These are phyloP conservation scores for Tragopan temminckii DNA, from an alignment of 2,797 vertebrate genomes.

Conservation along the genomic window DNA sequence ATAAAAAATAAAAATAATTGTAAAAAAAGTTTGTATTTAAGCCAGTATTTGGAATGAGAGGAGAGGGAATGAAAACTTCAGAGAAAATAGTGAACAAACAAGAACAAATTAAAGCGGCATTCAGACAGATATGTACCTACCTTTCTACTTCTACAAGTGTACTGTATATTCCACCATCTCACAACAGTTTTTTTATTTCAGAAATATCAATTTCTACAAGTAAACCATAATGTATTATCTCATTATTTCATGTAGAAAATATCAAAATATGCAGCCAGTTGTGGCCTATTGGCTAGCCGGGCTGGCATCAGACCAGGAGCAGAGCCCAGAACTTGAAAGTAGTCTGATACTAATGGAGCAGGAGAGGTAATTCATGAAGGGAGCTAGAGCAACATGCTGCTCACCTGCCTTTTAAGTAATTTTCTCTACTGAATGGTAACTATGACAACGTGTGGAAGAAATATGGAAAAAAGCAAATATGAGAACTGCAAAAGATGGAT, in stretches of 20 bases:
- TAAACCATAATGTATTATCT: neutral
- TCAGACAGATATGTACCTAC: neutral
- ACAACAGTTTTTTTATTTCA: neutral
- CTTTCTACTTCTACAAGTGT: neutral
- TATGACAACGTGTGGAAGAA: neutral
- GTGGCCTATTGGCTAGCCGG: accelerated
- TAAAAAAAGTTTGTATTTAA: neutral
- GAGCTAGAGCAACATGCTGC: accelerated
- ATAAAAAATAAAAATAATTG: neutral
- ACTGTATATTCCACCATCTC: neutral
- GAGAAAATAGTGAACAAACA: neutral
- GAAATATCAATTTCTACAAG: neutral
- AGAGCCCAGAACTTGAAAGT: neutral
- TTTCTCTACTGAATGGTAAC: neutral
- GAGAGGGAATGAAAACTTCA: neutral
- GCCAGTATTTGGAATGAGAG: neutral
- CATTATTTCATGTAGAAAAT: neutral
- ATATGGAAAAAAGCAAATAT: neutral
- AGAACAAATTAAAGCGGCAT: neutral
- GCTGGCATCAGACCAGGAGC: neutral
- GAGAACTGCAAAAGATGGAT: neutral
- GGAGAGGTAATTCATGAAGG: neutral
- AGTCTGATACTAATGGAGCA: neutral
- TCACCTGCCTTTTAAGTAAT: neutral
- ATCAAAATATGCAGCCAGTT: neutral